These are phyloP conservation scores for Gracilinanus agilis DNA, from an alignment of 2,113 vertebrate species.

Conservation along the genomic window DNA sequence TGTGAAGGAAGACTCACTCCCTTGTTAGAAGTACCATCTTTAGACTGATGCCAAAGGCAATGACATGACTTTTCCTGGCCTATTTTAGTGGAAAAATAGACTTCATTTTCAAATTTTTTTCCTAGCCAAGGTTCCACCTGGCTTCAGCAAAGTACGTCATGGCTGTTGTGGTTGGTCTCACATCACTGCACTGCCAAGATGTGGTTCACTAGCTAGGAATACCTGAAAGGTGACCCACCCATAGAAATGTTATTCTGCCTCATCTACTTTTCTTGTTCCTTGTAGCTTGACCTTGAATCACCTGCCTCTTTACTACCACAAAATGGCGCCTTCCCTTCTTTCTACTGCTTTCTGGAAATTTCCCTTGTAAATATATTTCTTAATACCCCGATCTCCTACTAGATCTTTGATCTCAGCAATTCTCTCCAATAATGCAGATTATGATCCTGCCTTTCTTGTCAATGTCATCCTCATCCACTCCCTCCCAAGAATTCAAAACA, in stretches of 20 bases:
- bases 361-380: background rate
- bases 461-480: background rate
- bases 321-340: background rate
- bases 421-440: background rate
- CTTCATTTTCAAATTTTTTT: background rate
- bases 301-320: background rate
- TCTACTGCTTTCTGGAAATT: background rate
- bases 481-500: background rate
- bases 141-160: slow-evolving; percentile 4
- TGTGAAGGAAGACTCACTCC: background rate
- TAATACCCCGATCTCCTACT: background rate
- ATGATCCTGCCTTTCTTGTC: background rate
- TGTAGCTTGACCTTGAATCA: background rate
- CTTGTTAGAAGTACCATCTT: background rate
- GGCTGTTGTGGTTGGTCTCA: background rate
- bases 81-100: background rate
- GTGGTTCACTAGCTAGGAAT: background rate
- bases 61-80: background rate
- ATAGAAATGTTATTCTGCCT: background rate
- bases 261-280: background rate
- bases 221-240: background rate
- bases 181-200: background rate
- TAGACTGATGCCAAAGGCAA: background rate
- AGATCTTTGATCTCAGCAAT: background rate
- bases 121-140: background rate